Base-by-base conservation (phyloP, 2,888 invertebrate species). In the Scaptodrosophila latifasciaeformis region DNA sequence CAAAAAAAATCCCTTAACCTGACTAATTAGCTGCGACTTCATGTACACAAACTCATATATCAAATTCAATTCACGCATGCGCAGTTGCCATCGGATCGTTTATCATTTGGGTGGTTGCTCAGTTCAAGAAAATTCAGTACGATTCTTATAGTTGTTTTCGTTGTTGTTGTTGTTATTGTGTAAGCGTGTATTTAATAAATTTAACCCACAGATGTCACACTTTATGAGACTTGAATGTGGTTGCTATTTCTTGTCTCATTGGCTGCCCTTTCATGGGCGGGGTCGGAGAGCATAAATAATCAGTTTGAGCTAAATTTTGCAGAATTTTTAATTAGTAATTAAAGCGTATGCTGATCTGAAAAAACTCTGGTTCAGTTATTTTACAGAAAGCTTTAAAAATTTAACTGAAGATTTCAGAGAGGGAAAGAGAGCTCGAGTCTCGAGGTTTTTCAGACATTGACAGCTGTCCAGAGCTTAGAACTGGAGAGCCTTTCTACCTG, bases 151-250 rank as follows among this genome's bases (percentile, higher is more conserved):
- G 7, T 29, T 49, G 30, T n/a, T 34, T 39, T 13, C 21, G 43
- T 45, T 30, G 35, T 42, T 45, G 35, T 39, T 49, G 19, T 30
- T 15, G 40, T 30, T 35, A 37, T 40, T 40, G 40, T 4, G 31
- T 21, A 40, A 40, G n/a, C n/a, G n/a, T 40, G 40, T 15, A 13
- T 37, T 58, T 65, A 62, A 70, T 72, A 61, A 66, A 72, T 72
- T 66, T 68, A 54, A 70, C 70, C 70, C 59, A 65, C 24, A 61
- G 55, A 63, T 62, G 69, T 65, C 69, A 65, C 44, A 55, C 34
- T 49, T 48, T 15, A n/a, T n/a, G n/a, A n/a, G n/a, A n/a, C n/a
- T n/a, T 39, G 34, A 34, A 15, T 13, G 34, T 34, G 27, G 4
- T 27, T 5, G 9, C 5, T 27, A 15, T 5, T 12, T 34, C 34